Conservation (phyloP, 2,888 invertebrate species). For the Onchidella celtica region DNA sequence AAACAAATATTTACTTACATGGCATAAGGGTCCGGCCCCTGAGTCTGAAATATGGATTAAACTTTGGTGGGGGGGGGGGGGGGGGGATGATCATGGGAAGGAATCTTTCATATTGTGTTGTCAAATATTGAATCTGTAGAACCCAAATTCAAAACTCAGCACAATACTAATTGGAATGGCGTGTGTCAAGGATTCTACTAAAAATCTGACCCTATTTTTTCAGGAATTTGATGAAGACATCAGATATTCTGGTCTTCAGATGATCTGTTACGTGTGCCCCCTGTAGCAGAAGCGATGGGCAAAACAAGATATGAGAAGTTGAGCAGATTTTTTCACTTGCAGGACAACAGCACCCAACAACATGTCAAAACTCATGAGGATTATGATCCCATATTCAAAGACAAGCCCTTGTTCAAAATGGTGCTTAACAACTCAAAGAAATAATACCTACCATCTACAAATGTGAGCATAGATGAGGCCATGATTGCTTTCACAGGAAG, state of each 20-base stretch:
- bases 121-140: no score
- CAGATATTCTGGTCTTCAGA: neutral
- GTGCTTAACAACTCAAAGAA: neutral
- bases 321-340: slow-evolving; percentile 7
- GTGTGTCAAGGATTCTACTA: no score
- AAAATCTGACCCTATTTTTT: no score
- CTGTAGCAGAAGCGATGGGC: slow-evolving; percentile 14
- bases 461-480: slow-evolving; percentile 32
- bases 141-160: no score
- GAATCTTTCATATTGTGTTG: no score
- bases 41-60: no score
- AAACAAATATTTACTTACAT: no score
- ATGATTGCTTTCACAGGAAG: slow-evolving; percentile 24
- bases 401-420: slow-evolving; percentile 1
- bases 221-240: no score
- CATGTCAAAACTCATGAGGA: neutral
- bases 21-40: no score
- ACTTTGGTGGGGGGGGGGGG: no score
- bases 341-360: neutral
- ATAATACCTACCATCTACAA: neutral
- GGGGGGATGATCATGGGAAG: no score
- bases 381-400: slow-evolving; percentile 33
- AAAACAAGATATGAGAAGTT: slow-evolving; percentile 2
- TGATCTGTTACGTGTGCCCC: neutral
- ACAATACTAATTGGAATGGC: no score